A percentile compares a stretch with the other conserved stretches of the same genome.
Conservation (phyloP, 1,140 invertebrate species). For the Macrotrachela quadricornifera region DNA sequence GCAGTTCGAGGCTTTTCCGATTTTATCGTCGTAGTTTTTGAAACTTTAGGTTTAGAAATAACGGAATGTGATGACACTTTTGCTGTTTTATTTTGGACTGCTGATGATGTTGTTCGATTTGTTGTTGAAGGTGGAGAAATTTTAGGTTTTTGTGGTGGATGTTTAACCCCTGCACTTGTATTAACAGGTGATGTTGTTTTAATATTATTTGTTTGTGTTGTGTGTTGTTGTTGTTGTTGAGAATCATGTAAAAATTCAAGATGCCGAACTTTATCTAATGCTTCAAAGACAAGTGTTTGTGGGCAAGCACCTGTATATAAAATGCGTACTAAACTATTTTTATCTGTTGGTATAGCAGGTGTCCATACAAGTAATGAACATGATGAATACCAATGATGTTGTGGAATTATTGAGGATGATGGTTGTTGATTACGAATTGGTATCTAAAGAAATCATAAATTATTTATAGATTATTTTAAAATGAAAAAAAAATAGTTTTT, state of each 20-base stretch:
- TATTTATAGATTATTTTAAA: too few relatives aligned
- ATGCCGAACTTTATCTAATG: background rate
- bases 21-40: too few relatives aligned
- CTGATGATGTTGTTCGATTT: too few relatives aligned
- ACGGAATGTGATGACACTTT: too few relatives aligned
- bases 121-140: too few relatives aligned
- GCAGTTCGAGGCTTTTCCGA: too few relatives aligned
- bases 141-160: background rate
- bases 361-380: constrained; percentile 81
- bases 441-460: too few relatives aligned
- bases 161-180: background rate
- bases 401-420: constrained; percentile 35
- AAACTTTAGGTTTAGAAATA: too few relatives aligned
- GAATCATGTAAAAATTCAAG: background rate
- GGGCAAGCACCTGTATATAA: background rate
- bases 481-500: too few relatives aligned
- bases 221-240: background rate
- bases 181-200: background rate
- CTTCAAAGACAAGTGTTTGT: background rate
- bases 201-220: background rate
- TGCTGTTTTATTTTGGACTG: too few relatives aligned
- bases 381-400: constrained; percentile 71
- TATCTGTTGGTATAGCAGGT: constrained; percentile 45
- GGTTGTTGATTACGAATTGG: too few relatives aligned
- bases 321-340: background rate